phyloP scores from a whole-genome alignment of 37 sponge, comb jelly and placozoan genomes.

The Theonella swinhoei region DNA sequence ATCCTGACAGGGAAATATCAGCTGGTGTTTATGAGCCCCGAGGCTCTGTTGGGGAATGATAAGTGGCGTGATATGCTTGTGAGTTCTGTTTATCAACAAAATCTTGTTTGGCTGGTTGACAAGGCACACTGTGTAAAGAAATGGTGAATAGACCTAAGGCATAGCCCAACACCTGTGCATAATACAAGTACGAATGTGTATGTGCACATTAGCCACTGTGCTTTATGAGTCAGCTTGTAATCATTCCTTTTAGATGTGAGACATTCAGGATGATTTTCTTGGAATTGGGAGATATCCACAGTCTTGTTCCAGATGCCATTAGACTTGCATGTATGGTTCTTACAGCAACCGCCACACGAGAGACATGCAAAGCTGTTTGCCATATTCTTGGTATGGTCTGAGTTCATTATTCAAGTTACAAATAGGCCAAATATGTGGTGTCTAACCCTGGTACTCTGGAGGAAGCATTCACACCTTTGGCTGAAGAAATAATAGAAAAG shows the following conservation, averaged over 20 bases:
- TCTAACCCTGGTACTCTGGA: background rate
- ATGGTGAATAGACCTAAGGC: too few relatives aligned
- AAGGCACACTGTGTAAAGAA: conserved; percentile 26
- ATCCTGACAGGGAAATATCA: conserved; percentile 26
- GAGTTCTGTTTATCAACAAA: conserved; percentile 1
- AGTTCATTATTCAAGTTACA: conserved; percentile 3
- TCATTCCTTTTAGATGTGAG: conserved; percentile 7
- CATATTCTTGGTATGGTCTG: conserved; percentile 19
- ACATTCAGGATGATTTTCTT: conserved; percentile 36
- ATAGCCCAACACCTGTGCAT: background rate
- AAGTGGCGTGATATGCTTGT: conserved; percentile 25
- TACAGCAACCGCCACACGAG: conserved; percentile 55
- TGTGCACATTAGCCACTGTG: too few relatives aligned
- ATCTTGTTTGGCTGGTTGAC: conserved; percentile 9
- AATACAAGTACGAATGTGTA: background rate
- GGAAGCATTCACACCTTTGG: background rate
- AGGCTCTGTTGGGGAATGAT: conserved; percentile 1
- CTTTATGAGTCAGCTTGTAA: too few relatives aligned
- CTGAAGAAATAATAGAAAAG: too few relatives aligned
- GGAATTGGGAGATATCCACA: conserved; percentile 13
- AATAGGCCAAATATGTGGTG: conserved; percentile 35
- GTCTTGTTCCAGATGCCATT: background rate
- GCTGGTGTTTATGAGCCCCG: conserved; percentile 31
- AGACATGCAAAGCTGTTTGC: background rate
- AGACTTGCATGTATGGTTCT: conserved; percentile 27